These are phyloP conservation scores for Lucilia cuprina DNA, from an alignment of 1,140 invertebrate species.

Conservation along the genomic window DNA sequence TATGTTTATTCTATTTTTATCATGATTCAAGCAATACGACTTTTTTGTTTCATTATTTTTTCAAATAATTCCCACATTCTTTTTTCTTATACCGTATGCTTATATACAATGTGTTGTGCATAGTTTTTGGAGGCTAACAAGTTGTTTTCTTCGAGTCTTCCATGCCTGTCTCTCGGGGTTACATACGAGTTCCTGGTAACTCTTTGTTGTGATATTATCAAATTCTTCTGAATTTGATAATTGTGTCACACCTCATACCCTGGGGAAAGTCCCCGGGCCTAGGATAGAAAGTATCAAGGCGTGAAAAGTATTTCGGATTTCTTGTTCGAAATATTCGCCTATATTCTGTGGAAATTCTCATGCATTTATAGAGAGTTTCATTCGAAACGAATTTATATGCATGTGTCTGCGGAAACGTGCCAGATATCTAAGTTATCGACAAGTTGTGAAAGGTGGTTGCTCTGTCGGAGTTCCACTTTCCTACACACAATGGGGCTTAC, in stretches of 20 bases:
- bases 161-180: constrained; percentile 60
- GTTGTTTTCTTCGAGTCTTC: constrained; percentile 50
- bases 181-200: constrained; percentile 62
- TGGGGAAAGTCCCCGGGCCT: constrained; percentile 63
- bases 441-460: constrained; percentile 43
- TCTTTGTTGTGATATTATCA: constrained; percentile 33
- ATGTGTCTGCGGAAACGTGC: constrained; percentile 59
- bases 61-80: constrained; percentile 49
- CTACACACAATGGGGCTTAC: constrained; percentile 60
- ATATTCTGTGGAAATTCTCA: constrained; percentile 58
- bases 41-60: too few species aligned
- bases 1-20: too few species aligned
- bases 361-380: constrained; percentile 46
- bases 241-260: constrained; percentile 44
- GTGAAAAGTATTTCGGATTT: constrained; percentile 43
- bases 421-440: constrained; percentile 57
- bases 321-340: constrained; percentile 43
- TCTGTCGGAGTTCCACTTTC: neutral
- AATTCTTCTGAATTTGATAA: neutral
- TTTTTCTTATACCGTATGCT: constrained; percentile 34
- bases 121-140: neutral
- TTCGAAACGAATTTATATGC: constrained; percentile 44
- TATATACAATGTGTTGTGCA: constrained; percentile 42
- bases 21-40: too few species aligned
- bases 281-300: constrained; percentile 60